Evolutionary conservation across 1,140 invertebrate species (phyloP).

Genomic region (Cotesia vestalis): DNA sequence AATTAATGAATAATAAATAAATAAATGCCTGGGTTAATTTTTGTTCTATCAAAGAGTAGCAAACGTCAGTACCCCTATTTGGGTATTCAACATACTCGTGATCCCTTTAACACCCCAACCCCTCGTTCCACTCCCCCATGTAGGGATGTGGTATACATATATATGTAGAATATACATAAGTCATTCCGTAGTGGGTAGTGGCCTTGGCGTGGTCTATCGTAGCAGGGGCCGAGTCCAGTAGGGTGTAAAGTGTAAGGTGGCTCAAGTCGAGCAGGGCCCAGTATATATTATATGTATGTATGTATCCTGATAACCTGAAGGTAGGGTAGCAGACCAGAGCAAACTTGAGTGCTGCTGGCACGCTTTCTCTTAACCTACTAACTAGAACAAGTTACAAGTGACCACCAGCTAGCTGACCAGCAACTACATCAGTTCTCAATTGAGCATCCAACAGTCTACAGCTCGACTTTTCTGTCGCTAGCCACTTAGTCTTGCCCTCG

Average conservation of each 20-base stretch:
- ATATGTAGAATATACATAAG: slow-evolving; percentile 5
- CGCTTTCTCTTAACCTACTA: slow-evolving; percentile 22
- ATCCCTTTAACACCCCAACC: not conserved
- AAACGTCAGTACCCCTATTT: not conserved
- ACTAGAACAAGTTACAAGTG: too few species aligned
- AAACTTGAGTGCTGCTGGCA: slow-evolving; percentile 15
- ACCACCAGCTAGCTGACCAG: too few species aligned
- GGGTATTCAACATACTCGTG: not conserved
- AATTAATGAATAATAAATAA: too few species aligned
- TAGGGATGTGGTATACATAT: too few species aligned
- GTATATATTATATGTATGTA: too few species aligned
- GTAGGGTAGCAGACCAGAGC: slow-evolving; percentile 24
- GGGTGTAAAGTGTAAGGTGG: slow-evolving; percentile 12
- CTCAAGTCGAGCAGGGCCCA: slow-evolving; percentile 7
- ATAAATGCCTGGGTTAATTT: too few species aligned
- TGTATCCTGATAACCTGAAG: slow-evolving; percentile 25
- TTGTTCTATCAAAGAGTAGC: too few species aligned
- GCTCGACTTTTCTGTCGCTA: not conserved
- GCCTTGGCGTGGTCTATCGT: slow-evolving; percentile 35
- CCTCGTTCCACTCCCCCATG: not conserved
- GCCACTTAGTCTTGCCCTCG: slow-evolving; percentile 7
- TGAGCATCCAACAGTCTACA: slow-evolving; percentile 32
- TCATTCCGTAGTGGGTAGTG: not conserved
- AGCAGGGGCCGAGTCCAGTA: slow-evolving; percentile 18
- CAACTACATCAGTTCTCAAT: slow-evolving; percentile 41